phyloP scores from a whole-genome alignment of 2,113 vertebrate species.

The Microcebus ravelobensis region DNA sequence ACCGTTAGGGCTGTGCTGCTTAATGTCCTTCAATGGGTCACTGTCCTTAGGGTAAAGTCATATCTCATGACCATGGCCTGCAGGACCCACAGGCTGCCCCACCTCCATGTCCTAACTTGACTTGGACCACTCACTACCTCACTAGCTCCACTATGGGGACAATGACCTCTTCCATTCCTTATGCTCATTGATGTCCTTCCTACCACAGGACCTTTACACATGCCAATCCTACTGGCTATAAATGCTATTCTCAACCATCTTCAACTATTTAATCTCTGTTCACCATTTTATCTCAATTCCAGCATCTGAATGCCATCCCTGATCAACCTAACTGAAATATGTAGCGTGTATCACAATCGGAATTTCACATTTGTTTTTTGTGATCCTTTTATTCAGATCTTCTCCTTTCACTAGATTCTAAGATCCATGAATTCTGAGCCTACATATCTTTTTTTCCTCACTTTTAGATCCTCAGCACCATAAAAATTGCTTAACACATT shows the following conservation, averaged over 20 bases:
- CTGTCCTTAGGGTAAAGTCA: background rate
- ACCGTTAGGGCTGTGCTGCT: fast-evolving
- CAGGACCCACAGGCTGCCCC: background rate
- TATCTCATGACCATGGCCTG: background rate
- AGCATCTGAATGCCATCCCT: background rate
- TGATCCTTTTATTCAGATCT: background rate
- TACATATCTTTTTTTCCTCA: background rate
- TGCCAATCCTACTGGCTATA: background rate
- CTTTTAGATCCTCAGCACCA: background rate
- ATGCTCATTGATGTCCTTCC: background rate
- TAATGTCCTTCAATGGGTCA: background rate
- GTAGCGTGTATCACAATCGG: fast-evolving
- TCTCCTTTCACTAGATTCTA: background rate
- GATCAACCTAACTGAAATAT: background rate
- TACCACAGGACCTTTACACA: background rate
- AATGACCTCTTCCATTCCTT: background rate
- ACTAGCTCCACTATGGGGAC: background rate
- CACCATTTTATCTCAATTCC: background rate
- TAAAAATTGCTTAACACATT: background rate
- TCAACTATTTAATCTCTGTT: background rate
- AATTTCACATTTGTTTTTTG: background rate
- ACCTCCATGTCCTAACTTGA: background rate
- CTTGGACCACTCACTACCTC: background rate
- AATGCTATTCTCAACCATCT: background rate
- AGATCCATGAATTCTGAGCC: background rate